Base-by-base conservation (phyloP, 2,888 invertebrate species). In the Polyommatus iphigenia region DNA sequence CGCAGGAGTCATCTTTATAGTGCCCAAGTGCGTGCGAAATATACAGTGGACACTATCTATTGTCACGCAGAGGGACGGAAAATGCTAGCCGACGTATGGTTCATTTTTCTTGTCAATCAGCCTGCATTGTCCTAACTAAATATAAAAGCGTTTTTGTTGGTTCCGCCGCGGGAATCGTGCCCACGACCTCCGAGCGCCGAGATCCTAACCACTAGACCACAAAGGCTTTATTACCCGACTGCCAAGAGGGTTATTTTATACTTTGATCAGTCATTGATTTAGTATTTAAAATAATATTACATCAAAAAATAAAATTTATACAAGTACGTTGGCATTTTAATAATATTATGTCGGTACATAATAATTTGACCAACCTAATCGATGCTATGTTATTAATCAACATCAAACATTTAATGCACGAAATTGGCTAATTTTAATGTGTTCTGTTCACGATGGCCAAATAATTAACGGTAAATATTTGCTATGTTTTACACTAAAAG, bases 361-460 rank as follows among this genome's bases (percentile, higher is more conserved):
- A 13, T 46, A 46, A 46, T 41, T 41, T 7, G 2, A 59, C n/a
- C 20, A 20, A 59, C 8, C 24, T 67, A 67, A 67, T 62, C 29
- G 62, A 24, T 24, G 29, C 3, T 13, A 62, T 71, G n/a, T 71
- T 71, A 36, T n/a, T 71, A 71, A 71, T 71, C n/a, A 71, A 71
- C n/a, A 36, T 71, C 36, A 71, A 32, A 36, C 71, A 71, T 36
- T n/a, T 62, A 20, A 71, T 13, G 18, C 36, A 32, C n/a, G 36
- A 36, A 36, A 36, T 36, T 71, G 36, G 18, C 71, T 36, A 36
- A 71, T 71, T 71, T 71, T 71, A 71, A 32, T 36, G 36, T 71
- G 36, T n/a, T 71, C n/a, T 36, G 36, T n/a, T 36, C 71, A 71
- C 71, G 71, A 36, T 24, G 24, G 10, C 24, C 24, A 67, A 67